These are phyloP conservation scores for Pantherophis vulpinus DNA, from an alignment of 2,797 vertebrate species.

Conservation along the genomic window DNA sequence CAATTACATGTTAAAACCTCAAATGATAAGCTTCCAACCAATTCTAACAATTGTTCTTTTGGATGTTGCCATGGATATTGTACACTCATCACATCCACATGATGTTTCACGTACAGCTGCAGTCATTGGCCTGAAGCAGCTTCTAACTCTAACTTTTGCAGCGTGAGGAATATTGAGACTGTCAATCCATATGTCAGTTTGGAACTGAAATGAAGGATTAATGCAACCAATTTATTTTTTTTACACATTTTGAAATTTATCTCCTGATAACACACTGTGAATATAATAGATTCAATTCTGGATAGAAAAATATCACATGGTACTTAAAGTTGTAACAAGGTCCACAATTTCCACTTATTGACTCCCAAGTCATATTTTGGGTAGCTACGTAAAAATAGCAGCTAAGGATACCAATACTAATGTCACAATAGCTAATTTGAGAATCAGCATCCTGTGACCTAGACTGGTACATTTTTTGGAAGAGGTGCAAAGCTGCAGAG, in stretches of 20 bases:
- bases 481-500: neutral
- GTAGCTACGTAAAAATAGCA: neutral
- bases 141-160: neutral
- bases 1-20: neutral
- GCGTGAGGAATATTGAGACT: neutral
- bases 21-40: neutral
- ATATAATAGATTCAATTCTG: neutral
- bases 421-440: neutral
- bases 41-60: neutral
- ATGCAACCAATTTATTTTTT: constrained; percentile 11
- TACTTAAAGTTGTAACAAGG: neutral
- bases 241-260: neutral
- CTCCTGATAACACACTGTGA: neutral
- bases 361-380: neutral
- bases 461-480: neutral
- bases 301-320: neutral
- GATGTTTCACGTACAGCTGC: neutral
- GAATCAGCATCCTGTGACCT: neutral
- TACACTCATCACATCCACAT: neutral
- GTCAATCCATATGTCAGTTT: neutral
- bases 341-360: neutral
- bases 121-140: neutral
- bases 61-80: neutral
- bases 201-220: neutral
- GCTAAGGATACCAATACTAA: neutral